Evolutionary conservation across 2,888 invertebrate genomes (phyloP).

Genomic region (Microchrysa polita): DNA sequence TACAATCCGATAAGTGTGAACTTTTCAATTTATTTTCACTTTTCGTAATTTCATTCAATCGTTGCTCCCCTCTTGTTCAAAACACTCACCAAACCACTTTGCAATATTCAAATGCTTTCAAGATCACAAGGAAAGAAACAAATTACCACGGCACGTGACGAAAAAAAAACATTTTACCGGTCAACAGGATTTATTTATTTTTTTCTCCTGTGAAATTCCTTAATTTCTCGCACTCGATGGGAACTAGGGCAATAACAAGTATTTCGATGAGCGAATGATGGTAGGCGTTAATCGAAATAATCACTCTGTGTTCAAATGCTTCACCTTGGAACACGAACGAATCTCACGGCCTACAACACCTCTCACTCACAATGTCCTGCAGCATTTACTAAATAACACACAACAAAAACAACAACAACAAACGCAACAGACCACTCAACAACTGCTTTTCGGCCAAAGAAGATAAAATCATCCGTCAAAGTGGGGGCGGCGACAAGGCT

Average conservation of each 20-base stretch:
- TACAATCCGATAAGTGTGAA: too few relatives aligned
- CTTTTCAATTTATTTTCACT: background rate
- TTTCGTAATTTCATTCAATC: background rate
- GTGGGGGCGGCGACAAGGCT: background rate
- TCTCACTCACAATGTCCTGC: too few relatives aligned
- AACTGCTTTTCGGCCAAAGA: background rate
- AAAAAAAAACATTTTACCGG: conserved; percentile 22
- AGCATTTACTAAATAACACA: background rate
- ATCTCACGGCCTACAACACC: too few relatives aligned
- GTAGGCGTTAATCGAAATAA: background rate
- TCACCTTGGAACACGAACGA: background rate
- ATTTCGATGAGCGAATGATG: background rate
- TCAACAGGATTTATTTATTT: conserved; percentile 23
- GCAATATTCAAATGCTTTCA: background rate
- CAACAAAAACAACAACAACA: conserved; percentile 20
- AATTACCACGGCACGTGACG: conserved; percentile 29
- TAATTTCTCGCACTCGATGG: conserved; percentile 9
- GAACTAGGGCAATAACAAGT: background rate
- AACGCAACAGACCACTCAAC: conserved; percentile 21
- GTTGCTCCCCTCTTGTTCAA: background rate
- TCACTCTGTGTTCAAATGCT: background rate
- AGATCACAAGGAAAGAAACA: background rate
- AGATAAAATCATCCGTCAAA: too few relatives aligned
- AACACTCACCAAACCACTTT: background rate
- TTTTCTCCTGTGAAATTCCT: conserved; percentile 30